Base-by-base conservation (phyloP, 2,113 vertebrate genomes). In the Isichthys henryi region DNA sequence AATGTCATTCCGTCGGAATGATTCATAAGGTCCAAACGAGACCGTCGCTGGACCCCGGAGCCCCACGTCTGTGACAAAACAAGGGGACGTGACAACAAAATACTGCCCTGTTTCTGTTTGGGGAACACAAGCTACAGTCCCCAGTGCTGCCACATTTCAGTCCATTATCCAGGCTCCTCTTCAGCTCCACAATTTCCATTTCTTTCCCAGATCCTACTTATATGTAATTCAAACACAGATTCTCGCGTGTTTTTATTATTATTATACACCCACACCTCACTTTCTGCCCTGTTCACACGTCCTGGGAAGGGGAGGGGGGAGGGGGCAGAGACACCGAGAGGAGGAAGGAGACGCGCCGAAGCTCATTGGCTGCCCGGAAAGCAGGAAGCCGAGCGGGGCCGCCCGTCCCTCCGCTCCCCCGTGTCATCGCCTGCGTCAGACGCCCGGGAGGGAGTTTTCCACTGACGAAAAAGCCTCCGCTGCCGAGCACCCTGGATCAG, bases 371-470 rank as follows among this genome's bases (percentile, higher is more conserved):
- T 74, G 56, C 87, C 88, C 80, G 56, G 84, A 62, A 87, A 62
- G 87, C 53, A 88, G 87, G 87, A 88, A 88, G 87, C 35, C 52
- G 87, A n/a, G 53, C 53, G 88, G 88, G 62, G 52, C 88, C 27
- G 62, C 52, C 31, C 27, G 62, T 77, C 23, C 46, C 88, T 49
- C 9, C 45, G 82, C 43, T 84, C 39, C 35, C 87, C 88, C 74
- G 80, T 88, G 62, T 92, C 90, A 90, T 88, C 90, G 89, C 88
- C 86, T 88, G 90, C 91, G 91, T 91, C 90, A 92, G 58, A 80
- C 58, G 88, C 83, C n/a, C 92, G 35, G 90, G 90, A 92, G 95
- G 96, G 96, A 96, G 95, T 96, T 96, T 96, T 97, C 95, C 96
- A 95, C 94, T 95, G 96, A 95, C 95, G 95, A 94, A 92, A 94